phyloP scores from a whole-genome alignment of 2,113 vertebrate species.

The Brachyhypopomus gauderio region DNA sequence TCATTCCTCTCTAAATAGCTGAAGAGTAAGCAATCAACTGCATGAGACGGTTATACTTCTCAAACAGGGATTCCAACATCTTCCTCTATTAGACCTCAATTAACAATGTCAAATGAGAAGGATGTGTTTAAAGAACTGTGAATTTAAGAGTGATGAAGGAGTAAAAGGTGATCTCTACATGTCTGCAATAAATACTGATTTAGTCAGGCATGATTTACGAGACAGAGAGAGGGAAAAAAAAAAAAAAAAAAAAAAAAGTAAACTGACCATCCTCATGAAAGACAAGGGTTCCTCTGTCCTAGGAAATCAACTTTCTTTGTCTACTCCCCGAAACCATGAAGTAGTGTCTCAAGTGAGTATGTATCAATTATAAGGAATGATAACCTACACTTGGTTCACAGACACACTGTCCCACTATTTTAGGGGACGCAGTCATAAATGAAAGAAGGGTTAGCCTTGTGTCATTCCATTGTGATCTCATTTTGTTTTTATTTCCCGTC shows the following conservation, averaged over 20 bases:
- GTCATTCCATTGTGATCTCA: slow-evolving; percentile 48
- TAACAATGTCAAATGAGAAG: slow-evolving; percentile 47
- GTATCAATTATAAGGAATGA: slow-evolving; percentile 51
- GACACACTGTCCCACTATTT: slow-evolving; percentile 39
- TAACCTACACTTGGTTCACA: slow-evolving; percentile 50
- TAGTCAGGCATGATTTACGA: slow-evolving; percentile 51
- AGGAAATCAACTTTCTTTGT: slow-evolving; percentile 38
- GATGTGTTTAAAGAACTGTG: slow-evolving; percentile 44
- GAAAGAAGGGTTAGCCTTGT: slow-evolving; percentile 48
- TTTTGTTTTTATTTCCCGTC: slow-evolving; percentile 18
- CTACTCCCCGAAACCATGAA: slow-evolving; percentile 32
- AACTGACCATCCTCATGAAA: slow-evolving; percentile 53
- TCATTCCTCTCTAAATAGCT: slow-evolving; percentile 45
- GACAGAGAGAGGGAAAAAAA: slow-evolving; percentile 29
- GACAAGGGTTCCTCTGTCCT: slow-evolving; percentile 41
- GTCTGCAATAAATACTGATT: slow-evolving; percentile 62
- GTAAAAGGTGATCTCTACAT: slow-evolving; percentile 55
- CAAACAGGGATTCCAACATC: slow-evolving; percentile 39
- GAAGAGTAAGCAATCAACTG: slow-evolving; percentile 54
- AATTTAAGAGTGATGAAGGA: slow-evolving; percentile 41
- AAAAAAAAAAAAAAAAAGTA: slow-evolving; percentile 47
- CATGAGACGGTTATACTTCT: slow-evolving; percentile 46
- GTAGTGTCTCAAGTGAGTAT: slow-evolving; percentile 48
- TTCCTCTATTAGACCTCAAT: slow-evolving; percentile 47
- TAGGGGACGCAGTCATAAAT: slow-evolving; percentile 39